Evolutionary conservation across 2,113 vertebrate species (phyloP).

Genomic region (Oreochromis aureus): DNA sequence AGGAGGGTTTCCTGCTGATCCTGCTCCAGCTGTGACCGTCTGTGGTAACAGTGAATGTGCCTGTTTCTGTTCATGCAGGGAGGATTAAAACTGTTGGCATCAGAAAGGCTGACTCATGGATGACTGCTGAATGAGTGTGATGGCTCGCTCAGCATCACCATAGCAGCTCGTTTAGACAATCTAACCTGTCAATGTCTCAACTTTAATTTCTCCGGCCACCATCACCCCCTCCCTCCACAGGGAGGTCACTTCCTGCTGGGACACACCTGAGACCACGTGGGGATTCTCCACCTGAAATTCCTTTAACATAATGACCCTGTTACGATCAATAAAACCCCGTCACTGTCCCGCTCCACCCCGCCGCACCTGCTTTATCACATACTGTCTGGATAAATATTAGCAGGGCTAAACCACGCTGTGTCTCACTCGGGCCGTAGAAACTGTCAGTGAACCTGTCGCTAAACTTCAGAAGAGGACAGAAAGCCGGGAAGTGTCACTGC

Average conservation of each 20-base stretch:
- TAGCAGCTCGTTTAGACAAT: neutral
- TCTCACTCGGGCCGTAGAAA: neutral
- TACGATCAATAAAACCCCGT: fast-evolving
- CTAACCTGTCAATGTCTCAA: neutral
- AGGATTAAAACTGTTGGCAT: neutral
- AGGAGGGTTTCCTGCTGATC: neutral
- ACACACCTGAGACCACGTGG: neutral
- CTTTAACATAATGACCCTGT: neutral
- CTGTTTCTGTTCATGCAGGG: neutral
- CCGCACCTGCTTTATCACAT: neutral
- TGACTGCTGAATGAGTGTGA: neutral
- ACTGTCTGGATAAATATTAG: neutral
- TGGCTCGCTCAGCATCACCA: neutral
- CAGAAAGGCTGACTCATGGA: neutral
- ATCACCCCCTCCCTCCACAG: neutral
- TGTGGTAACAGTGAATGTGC: neutral
- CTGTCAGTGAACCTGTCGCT: neutral
- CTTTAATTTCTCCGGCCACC: neutral
- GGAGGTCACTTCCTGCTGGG: neutral
- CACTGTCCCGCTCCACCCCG: neutral
- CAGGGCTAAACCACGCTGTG: neutral
- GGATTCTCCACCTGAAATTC: neutral
- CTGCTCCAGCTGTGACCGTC: neutral
- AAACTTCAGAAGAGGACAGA: neutral
- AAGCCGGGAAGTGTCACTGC: neutral